A percentile compares a stretch with the other conserved stretches of the same genome.
phyloP scores from a whole-genome alignment of 92 coral and sea anemone genomes.

The Porites rus region DNA sequence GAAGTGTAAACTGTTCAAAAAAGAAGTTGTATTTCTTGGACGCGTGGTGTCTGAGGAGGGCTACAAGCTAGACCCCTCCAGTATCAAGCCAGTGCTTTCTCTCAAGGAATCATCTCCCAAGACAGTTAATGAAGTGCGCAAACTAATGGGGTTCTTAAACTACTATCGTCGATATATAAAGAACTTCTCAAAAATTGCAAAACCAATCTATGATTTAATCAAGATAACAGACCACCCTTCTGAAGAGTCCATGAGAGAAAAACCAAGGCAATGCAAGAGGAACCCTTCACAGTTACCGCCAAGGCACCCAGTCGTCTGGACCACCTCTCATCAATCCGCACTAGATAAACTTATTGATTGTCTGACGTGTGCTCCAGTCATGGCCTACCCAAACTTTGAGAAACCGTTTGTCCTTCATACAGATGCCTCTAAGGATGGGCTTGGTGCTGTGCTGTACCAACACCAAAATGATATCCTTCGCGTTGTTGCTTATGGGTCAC shows the following conservation, averaged over 20 bases:
- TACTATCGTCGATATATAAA: slow-evolving; percentile 56
- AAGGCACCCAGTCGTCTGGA: slow-evolving; percentile 51
- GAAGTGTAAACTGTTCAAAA: slow-evolving; percentile 50
- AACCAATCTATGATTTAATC: slow-evolving; percentile 57
- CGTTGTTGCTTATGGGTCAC: slow-evolving; percentile 45
- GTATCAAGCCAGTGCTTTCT: slow-evolving; percentile 46
- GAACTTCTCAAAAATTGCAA: slow-evolving; percentile 45
- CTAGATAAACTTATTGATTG: slow-evolving; percentile 40
- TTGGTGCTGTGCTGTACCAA: slow-evolving; percentile 53
- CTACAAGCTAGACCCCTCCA: slow-evolving; percentile 54
- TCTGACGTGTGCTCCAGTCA: slow-evolving; percentile 44
- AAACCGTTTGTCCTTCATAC: slow-evolving; percentile 37
- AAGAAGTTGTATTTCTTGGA: slow-evolving; percentile 59
- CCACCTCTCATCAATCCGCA: slow-evolving; percentile 40
- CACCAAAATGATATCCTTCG: slow-evolving; percentile 17
- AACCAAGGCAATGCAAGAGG: slow-evolving; percentile 23
- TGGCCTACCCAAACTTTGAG: slow-evolving; percentile 55
- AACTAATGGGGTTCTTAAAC: slow-evolving; percentile 61
- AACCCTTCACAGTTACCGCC: slow-evolving; percentile 33
- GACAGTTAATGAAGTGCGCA: slow-evolving; percentile 68
- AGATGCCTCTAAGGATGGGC: slow-evolving; percentile 50
- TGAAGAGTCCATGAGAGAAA: background rate
- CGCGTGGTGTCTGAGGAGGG: slow-evolving; percentile 48
- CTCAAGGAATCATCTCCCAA: slow-evolving; percentile 62
- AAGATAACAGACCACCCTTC: slow-evolving; percentile 22